These are phyloP conservation scores for Alosa sapidissima DNA, from an alignment of 2,797 vertebrate species.

Conservation along the genomic window DNA sequence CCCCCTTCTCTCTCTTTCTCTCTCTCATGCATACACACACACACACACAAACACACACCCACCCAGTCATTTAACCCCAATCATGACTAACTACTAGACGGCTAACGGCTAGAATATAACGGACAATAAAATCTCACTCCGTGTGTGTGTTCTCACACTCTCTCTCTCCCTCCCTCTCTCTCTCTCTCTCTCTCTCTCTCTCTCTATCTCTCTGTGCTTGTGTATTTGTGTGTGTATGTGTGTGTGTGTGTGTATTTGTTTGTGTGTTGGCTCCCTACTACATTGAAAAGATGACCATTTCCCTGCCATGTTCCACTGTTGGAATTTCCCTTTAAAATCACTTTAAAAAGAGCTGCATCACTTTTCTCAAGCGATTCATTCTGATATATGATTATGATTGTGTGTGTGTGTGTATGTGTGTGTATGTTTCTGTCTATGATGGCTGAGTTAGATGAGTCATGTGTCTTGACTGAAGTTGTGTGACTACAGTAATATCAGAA, in stretches of 20 bases:
- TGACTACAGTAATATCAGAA: too few relatives aligned
- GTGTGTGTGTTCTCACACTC: too few relatives aligned
- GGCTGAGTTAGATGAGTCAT: neutral
- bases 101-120: conserved; percentile 31
- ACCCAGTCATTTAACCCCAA: conserved; percentile 57
- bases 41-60: conserved; percentile 27
- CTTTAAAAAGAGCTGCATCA: neutral
- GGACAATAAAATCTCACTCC: conserved; percentile 38
- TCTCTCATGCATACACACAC: conserved; percentile 21
- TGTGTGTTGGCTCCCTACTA: neutral
- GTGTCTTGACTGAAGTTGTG: too few relatives aligned
- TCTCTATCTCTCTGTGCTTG: neutral
- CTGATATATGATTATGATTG: neutral
- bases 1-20: neutral
- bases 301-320: neutral
- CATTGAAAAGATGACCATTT: neutral
- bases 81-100: conserved; percentile 43
- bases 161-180: neutral
- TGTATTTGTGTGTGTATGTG: neutral
- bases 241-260: neutral
- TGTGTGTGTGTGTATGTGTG: neutral
- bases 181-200: neutral
- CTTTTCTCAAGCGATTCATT: neutral
- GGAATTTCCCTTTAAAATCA: neutral
- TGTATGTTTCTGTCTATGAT: neutral